Base-by-base conservation (phyloP, 2,888 invertebrate genomes). In the Drosophila ustulata region DNA sequence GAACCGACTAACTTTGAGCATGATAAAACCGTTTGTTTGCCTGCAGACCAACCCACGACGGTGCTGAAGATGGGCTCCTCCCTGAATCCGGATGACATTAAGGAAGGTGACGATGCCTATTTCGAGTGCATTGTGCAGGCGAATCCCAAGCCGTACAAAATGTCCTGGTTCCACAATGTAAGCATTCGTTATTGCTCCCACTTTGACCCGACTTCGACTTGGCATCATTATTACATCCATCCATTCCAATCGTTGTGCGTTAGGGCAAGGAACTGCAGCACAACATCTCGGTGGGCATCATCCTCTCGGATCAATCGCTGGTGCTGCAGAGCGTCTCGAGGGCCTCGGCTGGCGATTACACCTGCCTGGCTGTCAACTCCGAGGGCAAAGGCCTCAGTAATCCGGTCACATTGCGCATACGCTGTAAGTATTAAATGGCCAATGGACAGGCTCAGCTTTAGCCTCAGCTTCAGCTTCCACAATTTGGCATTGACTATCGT, bases 61-160 rank as follows among this genome's bases (percentile, higher is more conserved):
- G 95, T 95, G 76, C 93, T 97, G 81, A 96, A 95, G 93, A 96
- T 97, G 95, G 97, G 97, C 55, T 95, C 96, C 75, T 96, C 95
- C 85, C 93, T 97, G 82, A 96, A 97, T 92, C 96, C 97, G 8
- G 95, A 96, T 81, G 96, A 96, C 92, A 97, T 97, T 91, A 97
- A 97, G 92, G 97, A 97, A 93, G 96, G 97, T 37, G 97, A 96
- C 90, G 97, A 97, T 92, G 97, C 97, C 66, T 97, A 97, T 92
- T 97, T 97, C 92, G 97, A 97, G 91, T 97, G 97, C 92, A 95
- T 95, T 79, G 96, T 97, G 75, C 94, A 95, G 90, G 96, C 97
- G 53, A 97, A 97, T 93, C 97, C 97, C 18, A 96, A 96, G 90
- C 95, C 95, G 34, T 96, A 97, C 93, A 96, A 96, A 91, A 95